These are phyloP conservation scores for Galemys pyrenaicus DNA, from an alignment of 2,113 vertebrate genomes.

Conservation along the genomic window DNA sequence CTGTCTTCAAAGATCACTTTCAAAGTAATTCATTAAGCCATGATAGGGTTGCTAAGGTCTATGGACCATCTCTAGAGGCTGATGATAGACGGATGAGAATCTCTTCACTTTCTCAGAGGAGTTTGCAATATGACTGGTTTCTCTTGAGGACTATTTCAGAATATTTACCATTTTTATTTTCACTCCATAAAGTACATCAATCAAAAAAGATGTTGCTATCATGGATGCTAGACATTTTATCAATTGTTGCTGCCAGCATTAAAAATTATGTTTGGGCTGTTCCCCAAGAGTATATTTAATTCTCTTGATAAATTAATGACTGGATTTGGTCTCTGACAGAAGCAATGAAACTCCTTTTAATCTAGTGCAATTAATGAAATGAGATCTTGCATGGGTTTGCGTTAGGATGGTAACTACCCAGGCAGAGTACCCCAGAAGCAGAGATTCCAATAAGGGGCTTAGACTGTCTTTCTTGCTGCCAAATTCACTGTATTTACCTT, in stretches of 20 bases:
- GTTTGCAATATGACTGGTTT: slow-evolving; percentile 3
- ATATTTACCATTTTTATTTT: slow-evolving; percentile 65
- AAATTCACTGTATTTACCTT: slow-evolving; percentile 16
- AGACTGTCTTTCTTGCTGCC: neutral
- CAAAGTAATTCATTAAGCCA: slow-evolving; percentile 35
- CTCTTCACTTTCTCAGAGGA: neutral
- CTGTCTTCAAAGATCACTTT: slow-evolving; percentile 15
- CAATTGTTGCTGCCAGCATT: slow-evolving; percentile 64
- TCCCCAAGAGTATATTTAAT: slow-evolving; percentile 46
- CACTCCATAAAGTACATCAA: slow-evolving; percentile 39
- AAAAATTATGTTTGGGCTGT: slow-evolving; percentile 64
- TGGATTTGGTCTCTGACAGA: slow-evolving; percentile 44
- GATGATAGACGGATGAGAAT: slow-evolving; percentile 62
- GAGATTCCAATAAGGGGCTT: neutral
- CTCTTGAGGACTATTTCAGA: slow-evolving; percentile 47
- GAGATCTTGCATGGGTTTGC: neutral
- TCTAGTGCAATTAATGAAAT: slow-evolving; percentile 64
- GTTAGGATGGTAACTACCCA: neutral
- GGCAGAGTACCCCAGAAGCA: neutral
- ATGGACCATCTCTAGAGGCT: slow-evolving; percentile 18
- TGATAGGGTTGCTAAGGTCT: slow-evolving; percentile 7
- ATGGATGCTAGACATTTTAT: slow-evolving; percentile 70
- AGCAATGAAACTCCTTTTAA: slow-evolving; percentile 58
- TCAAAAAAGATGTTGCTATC: slow-evolving; percentile 65
- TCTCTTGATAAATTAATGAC: slow-evolving; percentile 66